A percentile compares a stretch with the other conserved stretches of the same genome.
phyloP scores from a whole-genome alignment of 2,113 vertebrate species.

The Plecotus auritus region DNA sequence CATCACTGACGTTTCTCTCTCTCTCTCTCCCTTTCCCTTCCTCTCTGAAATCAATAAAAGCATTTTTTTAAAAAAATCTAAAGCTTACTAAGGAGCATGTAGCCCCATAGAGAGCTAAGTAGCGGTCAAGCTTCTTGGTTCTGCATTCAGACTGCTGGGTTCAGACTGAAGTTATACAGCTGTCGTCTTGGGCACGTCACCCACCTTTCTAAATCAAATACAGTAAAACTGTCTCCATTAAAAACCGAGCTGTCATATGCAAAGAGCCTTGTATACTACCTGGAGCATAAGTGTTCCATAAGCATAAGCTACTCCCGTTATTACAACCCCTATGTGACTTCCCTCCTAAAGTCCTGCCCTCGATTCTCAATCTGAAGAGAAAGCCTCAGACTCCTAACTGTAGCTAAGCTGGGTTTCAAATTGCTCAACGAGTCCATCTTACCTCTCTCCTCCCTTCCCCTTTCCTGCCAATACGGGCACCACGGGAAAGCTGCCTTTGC shows the following conservation, averaged over 20 bases:
- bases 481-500: neutral
- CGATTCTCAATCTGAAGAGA: neutral
- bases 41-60: too few relatives aligned
- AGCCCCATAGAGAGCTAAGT: neutral
- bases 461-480: neutral
- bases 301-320: neutral
- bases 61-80: neutral
- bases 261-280: neutral
- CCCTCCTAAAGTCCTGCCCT: neutral
- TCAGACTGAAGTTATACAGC: neutral
- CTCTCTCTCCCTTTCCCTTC: too few relatives aligned
- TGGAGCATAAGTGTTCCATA: neutral
- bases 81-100: neutral
- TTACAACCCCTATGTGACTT: neutral
- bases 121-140: neutral
- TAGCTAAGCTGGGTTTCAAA: too few relatives aligned
- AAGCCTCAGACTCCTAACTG: neutral
- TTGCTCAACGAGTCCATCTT: neutral
- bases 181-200: neutral
- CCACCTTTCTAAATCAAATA: neutral
- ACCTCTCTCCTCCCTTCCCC: neutral
- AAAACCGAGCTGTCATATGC: neutral
- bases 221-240: fast-evolving
- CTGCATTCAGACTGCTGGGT: neutral
- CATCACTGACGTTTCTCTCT: too few relatives aligned